phyloP scores from a whole-genome alignment of 2,797 vertebrate genomes.

The Knipowitschia caucasica region DNA sequence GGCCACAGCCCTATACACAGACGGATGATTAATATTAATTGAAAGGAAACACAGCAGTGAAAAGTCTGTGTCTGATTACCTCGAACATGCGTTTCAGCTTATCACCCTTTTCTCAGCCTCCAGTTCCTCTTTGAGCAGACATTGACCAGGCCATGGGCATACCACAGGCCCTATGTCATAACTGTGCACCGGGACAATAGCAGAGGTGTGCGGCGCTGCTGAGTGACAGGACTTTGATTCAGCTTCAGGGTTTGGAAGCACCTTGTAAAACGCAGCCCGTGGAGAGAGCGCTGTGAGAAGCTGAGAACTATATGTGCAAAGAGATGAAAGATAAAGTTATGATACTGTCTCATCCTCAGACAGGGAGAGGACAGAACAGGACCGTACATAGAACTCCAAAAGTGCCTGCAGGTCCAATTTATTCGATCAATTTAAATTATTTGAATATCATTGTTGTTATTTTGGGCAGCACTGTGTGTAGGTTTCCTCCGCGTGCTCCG shows the following conservation, averaged over 20 bases:
- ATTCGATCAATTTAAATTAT: no score
- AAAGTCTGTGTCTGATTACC: constrained; percentile 35
- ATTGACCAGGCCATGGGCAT: constrained; percentile 27
- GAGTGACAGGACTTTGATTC: constrained; percentile 31
- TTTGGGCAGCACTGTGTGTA: no score
- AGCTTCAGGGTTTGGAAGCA: constrained; percentile 38
- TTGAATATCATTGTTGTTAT: no score
- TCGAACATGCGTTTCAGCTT: constrained; percentile 33
- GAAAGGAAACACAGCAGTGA: constrained; percentile 1
- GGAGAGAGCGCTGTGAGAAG: background rate
- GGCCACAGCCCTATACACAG: background rate
- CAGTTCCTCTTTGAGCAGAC: constrained; percentile 36
- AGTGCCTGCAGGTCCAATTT: no score
- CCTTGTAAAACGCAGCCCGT: constrained; percentile 38
- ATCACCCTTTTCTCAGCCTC: constrained; percentile 21
- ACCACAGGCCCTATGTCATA: constrained; percentile 44
- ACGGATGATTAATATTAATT: constrained; percentile 9
- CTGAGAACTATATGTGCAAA: constrained; percentile 12
- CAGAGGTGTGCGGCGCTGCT: constrained; percentile 36
- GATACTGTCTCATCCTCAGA: background rate
- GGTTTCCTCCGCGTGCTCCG: no score
- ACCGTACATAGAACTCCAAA: no score
- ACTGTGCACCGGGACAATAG: constrained; percentile 21
- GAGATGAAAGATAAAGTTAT: background rate
- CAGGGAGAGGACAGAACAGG: no score